phyloP scores from a whole-genome alignment of 2,113 vertebrate species.

The Ptyas mucosa region DNA sequence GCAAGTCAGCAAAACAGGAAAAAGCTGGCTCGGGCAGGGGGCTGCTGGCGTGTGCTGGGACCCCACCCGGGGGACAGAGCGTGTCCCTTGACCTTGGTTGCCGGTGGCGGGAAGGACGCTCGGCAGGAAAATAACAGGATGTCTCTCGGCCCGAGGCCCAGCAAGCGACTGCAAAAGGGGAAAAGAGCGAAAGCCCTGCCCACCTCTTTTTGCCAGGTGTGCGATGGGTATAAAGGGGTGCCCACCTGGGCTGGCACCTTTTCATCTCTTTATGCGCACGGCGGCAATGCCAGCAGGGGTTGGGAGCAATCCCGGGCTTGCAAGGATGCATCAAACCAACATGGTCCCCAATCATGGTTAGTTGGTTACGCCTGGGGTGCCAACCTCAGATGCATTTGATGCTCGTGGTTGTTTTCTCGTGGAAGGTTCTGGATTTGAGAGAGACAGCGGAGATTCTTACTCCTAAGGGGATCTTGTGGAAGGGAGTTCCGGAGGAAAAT shows the following conservation, averaged over 20 bases:
- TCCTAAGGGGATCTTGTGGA: not conserved
- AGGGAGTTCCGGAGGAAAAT: not conserved
- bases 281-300: not conserved
- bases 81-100: constrained; percentile 10
- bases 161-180: not conserved
- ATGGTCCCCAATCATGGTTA: not conserved
- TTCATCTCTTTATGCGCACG: rapidly evolving
- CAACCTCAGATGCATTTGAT: not conserved
- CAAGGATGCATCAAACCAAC: not conserved
- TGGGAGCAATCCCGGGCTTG: not conserved
- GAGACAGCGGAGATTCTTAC: not conserved
- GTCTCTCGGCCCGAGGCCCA: not conserved
- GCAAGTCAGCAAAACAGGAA: constrained; percentile 31
- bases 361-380: not conserved
- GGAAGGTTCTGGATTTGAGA: not conserved
- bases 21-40: not conserved
- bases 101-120: not conserved
- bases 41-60: not conserved
- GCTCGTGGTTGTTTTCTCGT: not conserved
- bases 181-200: too few relatives aligned
- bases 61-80: not conserved
- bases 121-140: constrained; percentile 35
- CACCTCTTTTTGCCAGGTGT: rapidly evolving
- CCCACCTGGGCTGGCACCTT: not conserved
- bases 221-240: not conserved